These are phyloP conservation scores for Cynaeus angustus DNA, from an alignment of 2,888 invertebrate species.

Conservation along the genomic window DNA sequence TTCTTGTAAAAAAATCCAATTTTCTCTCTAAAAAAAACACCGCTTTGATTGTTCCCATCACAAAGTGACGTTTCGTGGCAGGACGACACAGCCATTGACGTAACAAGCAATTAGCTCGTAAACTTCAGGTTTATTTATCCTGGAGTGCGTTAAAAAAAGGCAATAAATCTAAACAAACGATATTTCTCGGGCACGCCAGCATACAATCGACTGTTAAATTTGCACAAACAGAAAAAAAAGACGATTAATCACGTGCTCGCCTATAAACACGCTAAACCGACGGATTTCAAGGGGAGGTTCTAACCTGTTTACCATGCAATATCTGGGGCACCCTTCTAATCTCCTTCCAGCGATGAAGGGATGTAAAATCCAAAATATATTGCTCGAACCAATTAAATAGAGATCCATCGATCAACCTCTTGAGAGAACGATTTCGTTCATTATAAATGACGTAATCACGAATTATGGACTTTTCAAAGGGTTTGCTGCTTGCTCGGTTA, in stretches of 20 bases:
- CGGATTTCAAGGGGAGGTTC: conserved; percentile 6
- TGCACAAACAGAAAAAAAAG: conserved; percentile 31
- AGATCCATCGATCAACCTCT: conserved; percentile 21
- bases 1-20: conserved; percentile 18
- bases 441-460: conserved; percentile 33
- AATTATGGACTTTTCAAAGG: conserved; percentile 15
- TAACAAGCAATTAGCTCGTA: conserved; percentile 25
- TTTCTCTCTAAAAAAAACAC: not conserved
- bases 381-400: conserved; percentile 4
- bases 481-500: conserved; percentile 6
- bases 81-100: conserved; percentile 14
- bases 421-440: not conserved
- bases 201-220: conserved; percentile 34
- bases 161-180: conserved; percentile 30
- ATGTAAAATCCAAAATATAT: conserved; percentile 1
- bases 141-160: conserved; percentile 21
- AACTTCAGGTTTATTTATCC: conserved; percentile 21
- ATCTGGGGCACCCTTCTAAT: conserved; percentile 9
- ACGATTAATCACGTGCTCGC: conserved; percentile 36
- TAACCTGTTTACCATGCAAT: conserved; percentile 15
- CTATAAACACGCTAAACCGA: conserved; percentile 30
- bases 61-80: conserved; percentile 19
- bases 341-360: not conserved
- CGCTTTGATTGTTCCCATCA: conserved; percentile 5
- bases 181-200: conserved; percentile 31